Evolutionary conservation across 92 coral and sea anemone species (phyloP), one percentile per base, ranked within the genome.

Genomic region (Epizoanthus illoricatus): DNA sequence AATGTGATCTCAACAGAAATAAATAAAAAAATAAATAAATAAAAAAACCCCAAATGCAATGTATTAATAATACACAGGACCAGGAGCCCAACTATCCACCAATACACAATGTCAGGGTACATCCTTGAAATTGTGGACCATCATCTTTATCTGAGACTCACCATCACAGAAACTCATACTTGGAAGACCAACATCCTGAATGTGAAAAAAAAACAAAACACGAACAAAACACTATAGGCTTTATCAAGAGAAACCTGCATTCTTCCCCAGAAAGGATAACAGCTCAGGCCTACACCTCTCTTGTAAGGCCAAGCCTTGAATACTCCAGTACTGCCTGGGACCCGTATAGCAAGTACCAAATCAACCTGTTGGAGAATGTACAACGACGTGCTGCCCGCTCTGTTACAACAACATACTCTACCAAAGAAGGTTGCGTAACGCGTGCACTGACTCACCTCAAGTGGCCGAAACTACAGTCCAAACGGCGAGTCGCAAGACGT

Each of bases 241-340:
- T 83, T 73, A 12, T 83, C 28, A 83, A 49, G 57, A 71, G 86
- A 12, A 73, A 84, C n/a, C 71, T 73, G 0, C 59, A 42, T 58
- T 49, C 7, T 56, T 84, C 73, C 60, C 69, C 86, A 73, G 61
- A 84, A 49, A 39, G 20, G 59, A 28, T 84, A 23, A 83, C 73
- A 40, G 73, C 69, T 9, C 74, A 65, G 41, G 43, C 84, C 9
- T 80, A 80, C 54, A 65, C 55, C 36, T 80, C 75, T 20, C 28
- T 81, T 21, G 85, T 33, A 19, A 81, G 85, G 21, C 80, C 85
- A 20, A 70, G 28, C 21, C 24, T 81, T 71, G 85, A 81, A 71
- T 69, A 81, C 59, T 57, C 36, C 5, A 21, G 80, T 45, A 24
- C 33, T 7, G 54, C 55, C 11, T 84, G 86, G 81, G 81, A 84